These are phyloP conservation scores for Phataginus tricuspis DNA, from an alignment of 2,797 vertebrate genomes.

Conservation along the genomic window DNA sequence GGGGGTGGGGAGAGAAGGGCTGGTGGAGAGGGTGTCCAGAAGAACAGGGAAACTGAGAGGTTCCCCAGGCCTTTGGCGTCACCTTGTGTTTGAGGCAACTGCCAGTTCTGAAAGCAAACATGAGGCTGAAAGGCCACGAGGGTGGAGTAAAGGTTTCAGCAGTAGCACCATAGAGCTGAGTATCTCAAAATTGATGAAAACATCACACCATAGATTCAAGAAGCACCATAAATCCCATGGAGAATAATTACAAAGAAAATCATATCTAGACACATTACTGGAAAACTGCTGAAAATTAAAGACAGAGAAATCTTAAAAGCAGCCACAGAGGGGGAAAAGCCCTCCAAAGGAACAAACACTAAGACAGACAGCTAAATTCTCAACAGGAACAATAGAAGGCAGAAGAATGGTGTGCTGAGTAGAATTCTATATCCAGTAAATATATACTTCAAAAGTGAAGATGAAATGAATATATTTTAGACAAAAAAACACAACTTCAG, in stretches of 20 bases:
- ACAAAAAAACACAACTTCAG: background rate
- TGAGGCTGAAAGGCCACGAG: background rate
- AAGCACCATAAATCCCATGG: background rate
- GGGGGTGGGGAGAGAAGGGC: background rate
- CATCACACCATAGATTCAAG: constrained; percentile 10
- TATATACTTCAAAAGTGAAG: background rate
- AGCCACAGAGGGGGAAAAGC: background rate
- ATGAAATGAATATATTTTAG: constrained; percentile 38
- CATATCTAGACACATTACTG: background rate
- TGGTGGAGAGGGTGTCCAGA: background rate
- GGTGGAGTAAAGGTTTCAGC: background rate
- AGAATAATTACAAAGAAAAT: constrained; percentile 38
- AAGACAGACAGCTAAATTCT: background rate
- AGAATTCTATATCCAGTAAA: background rate
- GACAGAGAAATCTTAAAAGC: constrained; percentile 40
- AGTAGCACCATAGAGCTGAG: background rate
- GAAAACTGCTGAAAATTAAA: constrained; percentile 47
- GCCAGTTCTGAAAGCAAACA: constrained; percentile 8
- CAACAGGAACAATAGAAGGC: constrained; percentile 30
- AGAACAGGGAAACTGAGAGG: background rate
- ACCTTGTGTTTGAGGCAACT: background rate
- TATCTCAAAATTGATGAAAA: background rate
- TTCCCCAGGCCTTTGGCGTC: background rate
- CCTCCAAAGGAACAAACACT: background rate
- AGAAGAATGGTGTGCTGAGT: background rate